Evolutionary conservation across 2,113 vertebrate species (phyloP).

Genomic region (Epinephelus moara): DNA sequence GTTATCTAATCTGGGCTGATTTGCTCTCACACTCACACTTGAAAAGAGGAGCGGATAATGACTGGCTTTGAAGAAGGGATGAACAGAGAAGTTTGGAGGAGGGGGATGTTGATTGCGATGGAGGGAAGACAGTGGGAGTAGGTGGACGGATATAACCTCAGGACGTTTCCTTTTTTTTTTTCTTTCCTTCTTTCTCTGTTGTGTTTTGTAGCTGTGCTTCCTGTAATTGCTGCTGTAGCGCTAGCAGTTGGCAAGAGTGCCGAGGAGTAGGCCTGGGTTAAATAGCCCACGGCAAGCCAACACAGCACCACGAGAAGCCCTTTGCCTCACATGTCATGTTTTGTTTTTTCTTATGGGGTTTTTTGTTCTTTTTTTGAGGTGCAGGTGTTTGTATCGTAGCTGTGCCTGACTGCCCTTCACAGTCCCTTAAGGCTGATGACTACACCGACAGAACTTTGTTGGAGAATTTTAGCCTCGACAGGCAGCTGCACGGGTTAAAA

Average conservation of each 20-base stretch:
- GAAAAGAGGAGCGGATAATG: constrained; percentile 64
- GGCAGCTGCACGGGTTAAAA: constrained; percentile 51
- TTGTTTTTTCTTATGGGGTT: constrained; percentile 69
- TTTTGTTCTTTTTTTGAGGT: constrained; percentile 65
- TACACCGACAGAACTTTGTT: constrained; percentile 56
- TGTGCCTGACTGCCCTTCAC: constrained; percentile 49
- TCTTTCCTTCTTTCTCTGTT: not conserved
- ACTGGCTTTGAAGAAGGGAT: constrained; percentile 69
- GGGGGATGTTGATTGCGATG: constrained; percentile 58
- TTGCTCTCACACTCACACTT: constrained; percentile 51
- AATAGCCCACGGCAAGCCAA: constrained; percentile 65
- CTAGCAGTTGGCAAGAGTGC: constrained; percentile 52
- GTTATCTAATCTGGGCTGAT: constrained; percentile 58
- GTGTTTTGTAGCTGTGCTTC: constrained; percentile 65
- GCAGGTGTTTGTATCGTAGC: constrained; percentile 58
- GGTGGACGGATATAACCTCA: constrained; percentile 59
- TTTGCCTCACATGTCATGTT: constrained; percentile 75
- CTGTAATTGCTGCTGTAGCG: constrained; percentile 70
- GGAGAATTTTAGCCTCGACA: constrained; percentile 42
- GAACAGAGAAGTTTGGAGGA: constrained; percentile 52
- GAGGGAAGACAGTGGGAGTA: constrained; percentile 52
- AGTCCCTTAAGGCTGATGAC: constrained; percentile 62
- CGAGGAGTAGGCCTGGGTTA: constrained; percentile 65
- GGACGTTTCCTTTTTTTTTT: constrained; percentile 49
- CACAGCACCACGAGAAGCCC: constrained; percentile 59